Conservation (phyloP, 2,113 vertebrate genomes). For the Zingel zingel region DNA sequence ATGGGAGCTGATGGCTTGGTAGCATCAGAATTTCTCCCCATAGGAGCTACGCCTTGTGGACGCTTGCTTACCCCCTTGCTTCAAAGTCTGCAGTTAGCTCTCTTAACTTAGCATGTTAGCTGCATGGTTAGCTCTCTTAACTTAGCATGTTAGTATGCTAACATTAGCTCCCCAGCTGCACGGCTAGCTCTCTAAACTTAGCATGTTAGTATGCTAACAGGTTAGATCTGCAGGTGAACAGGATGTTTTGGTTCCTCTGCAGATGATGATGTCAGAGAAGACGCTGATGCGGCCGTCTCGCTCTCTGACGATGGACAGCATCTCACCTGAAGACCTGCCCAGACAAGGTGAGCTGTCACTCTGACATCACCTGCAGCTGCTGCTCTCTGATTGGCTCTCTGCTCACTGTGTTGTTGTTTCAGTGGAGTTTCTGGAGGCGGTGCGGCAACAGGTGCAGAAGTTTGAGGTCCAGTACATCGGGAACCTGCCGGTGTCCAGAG, state of each 20-base stretch:
- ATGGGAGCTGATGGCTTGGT: too few relatives aligned
- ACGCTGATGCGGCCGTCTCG: constrained; percentile 76
- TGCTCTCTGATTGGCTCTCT: constrained; percentile 16
- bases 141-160: too few relatives aligned
- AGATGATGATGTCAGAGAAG: constrained; percentile 86
- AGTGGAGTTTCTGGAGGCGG: constrained; percentile 91
- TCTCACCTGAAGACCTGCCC: constrained; percentile 88
- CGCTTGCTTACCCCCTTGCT: too few relatives aligned
- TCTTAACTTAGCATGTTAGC: too few relatives aligned
- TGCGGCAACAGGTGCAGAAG: constrained; percentile 90
- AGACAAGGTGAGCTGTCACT: constrained; percentile 87
- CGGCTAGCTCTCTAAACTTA: background rate
- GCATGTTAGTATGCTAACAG: background rate
- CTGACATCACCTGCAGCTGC: background rate
- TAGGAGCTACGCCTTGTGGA: too few relatives aligned
- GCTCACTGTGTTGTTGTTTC: constrained; percentile 35
- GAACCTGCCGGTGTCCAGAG: constrained; percentile 90
- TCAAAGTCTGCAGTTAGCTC: too few relatives aligned
- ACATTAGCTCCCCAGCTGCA: too few relatives aligned
- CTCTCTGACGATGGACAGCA: constrained; percentile 84
- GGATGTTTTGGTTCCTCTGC: background rate
- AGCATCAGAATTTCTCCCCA: too few relatives aligned
- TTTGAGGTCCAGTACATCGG: constrained; percentile 93
- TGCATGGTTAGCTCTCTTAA: too few relatives aligned
- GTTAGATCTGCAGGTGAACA: background rate